phyloP scores from a whole-genome alignment of 2,888 invertebrate species.

The Liopterus haemorrhoidalis region DNA sequence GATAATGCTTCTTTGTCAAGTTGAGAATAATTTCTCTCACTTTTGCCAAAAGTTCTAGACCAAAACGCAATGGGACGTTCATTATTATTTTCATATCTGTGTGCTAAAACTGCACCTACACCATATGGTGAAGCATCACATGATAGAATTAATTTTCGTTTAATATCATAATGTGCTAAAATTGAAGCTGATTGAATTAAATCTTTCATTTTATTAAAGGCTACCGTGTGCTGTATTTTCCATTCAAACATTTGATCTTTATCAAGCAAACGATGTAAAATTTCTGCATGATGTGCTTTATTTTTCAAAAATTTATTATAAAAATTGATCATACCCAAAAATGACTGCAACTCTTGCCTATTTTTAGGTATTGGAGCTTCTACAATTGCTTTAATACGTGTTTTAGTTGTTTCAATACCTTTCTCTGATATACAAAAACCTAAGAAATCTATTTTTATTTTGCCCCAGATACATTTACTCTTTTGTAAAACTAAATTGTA shows the following conservation, averaged over 20 bases:
- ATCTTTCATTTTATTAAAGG: no score
- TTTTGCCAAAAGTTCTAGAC: background rate
- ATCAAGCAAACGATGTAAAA: background rate
- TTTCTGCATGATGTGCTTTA: background rate
- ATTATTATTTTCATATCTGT: background rate
- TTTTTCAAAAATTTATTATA: slow-evolving; percentile 1
- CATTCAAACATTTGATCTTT: background rate
- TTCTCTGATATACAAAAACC: no score
- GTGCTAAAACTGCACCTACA: background rate
- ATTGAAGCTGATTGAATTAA: no score
- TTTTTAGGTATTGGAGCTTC: slow-evolving; percentile 1
- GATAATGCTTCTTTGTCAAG: slow-evolving; percentile 1
- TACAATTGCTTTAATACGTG: no score
- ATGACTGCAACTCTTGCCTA: background rate
- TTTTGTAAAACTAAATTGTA: no score
- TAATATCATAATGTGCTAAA: background rate
- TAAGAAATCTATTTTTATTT: no score
- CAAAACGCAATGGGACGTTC: background rate
- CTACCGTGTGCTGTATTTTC: background rate
- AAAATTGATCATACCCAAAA: background rate
- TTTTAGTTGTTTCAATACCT: no score
- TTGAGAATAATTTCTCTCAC: background rate
- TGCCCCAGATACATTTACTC: no score
- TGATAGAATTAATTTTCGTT: background rate
- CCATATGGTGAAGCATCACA: background rate